Conservation (phyloP, 2,113 vertebrate species). For the Chauna torquata region DNA sequence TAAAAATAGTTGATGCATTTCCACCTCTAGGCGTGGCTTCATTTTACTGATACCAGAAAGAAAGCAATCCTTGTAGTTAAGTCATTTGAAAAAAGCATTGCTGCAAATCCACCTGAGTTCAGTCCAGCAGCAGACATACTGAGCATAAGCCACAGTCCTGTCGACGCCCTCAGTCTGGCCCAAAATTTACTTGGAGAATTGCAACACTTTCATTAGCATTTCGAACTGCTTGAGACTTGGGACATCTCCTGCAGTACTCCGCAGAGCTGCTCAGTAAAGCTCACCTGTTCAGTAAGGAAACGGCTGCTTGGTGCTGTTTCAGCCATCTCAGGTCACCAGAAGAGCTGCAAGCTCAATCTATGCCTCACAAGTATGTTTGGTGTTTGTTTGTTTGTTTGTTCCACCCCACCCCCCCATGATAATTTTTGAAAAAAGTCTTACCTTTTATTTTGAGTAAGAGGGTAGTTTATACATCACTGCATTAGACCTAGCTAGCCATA, state of each 20-base stretch:
- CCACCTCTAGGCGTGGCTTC: neutral
- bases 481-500: neutral
- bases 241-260: neutral
- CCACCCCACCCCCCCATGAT: neutral
- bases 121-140: neutral
- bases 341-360: neutral
- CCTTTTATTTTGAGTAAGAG: neutral
- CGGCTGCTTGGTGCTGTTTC: neutral
- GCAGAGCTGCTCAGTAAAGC: neutral
- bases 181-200: neutral
- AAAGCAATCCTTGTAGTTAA: neutral
- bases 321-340: neutral
- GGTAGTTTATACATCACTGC: neutral
- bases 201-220: neutral
- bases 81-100: neutral
- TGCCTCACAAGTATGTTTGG: accelerated
- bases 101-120: neutral
- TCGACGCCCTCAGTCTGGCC: neutral
- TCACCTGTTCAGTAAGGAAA: neutral
- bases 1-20: neutral
- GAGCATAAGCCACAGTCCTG: neutral
- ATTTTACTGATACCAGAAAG: neutral
- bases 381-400: neutral
- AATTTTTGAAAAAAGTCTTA: neutral
- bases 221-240: neutral